Base-by-base conservation (phyloP, 2,888 invertebrate species). In the Harpalus rufipes region DNA sequence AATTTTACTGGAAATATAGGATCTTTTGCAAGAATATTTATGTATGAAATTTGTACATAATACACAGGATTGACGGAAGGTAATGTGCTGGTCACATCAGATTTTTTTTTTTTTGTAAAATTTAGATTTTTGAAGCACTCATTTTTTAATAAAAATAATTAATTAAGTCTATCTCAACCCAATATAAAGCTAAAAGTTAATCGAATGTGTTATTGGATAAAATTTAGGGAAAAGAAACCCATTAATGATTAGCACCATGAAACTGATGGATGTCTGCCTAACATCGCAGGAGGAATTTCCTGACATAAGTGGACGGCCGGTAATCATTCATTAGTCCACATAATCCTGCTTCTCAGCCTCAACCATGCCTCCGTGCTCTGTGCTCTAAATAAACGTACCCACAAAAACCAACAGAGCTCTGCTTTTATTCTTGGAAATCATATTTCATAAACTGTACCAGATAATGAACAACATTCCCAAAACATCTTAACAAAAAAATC, bases 291-390 rank as follows among this genome's bases (percentile, higher is more conserved):
- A 72, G 16, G 68, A 72, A 72, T 72, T 72, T 72, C 68, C 68
- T 72, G 41, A 0, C 16, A 39, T 41, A 72, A 72, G 68, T 72
- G 68, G 68, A 72, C 18, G 68, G 8, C 14, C 41, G 41, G 41
- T 72, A 72, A 72, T 72, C 68, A 14, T n/a, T 72, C 41, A 72
- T 72, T 41, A 72, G 68, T 39, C 39, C 41, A 32, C 41, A 41
- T 72, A 72, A 72, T 72, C 68, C 68, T 72, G 68, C 68, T 14
- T 39, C 41, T 72, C 68, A 72, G 16, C n/a, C 41, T 72, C 68
- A 72, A 8, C n/a, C 65, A 25, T 65, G 65, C 7, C 63, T 61
- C 59, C 5, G 8, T 41, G 68, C 68, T 72, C 41, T 41, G 8
- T 41, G 68, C 68, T 72, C 41, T 41, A 72, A 72, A 72, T 72